A percentile compares a stretch with the other conserved stretches of the same genome.
Evolutionary conservation across 2,888 invertebrate species (phyloP).

Genomic region (Agrochola litura): DNA sequence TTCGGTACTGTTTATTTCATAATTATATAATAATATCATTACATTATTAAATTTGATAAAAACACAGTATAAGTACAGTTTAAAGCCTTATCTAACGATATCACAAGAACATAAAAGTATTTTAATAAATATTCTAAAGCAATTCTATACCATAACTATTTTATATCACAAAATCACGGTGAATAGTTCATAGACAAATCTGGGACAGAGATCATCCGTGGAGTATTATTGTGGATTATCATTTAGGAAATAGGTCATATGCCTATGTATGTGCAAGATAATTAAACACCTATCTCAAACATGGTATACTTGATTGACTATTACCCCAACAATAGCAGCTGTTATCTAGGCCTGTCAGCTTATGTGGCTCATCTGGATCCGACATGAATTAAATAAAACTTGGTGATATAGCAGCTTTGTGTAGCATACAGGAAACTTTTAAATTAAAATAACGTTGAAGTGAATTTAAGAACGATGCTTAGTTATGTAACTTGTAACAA

Average conservation of each 20-base stretch:
- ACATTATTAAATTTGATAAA: background rate
- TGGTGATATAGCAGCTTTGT: background rate
- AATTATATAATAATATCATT: background rate
- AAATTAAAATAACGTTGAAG: background rate
- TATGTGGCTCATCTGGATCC: background rate
- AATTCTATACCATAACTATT: background rate
- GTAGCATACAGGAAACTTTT: background rate
- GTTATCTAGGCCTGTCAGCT: background rate
- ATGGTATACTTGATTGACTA: background rate
- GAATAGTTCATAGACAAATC: background rate
- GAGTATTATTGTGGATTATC: background rate
- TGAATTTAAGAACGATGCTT: background rate
- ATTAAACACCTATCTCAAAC: background rate
- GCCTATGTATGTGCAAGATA: background rate
- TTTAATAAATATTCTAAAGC: constrained; percentile 2
- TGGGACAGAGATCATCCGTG: background rate
- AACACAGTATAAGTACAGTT: background rate
- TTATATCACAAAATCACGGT: background rate
- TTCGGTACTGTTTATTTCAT: background rate
- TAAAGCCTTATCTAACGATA: too few relatives aligned
- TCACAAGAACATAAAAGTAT: background rate
- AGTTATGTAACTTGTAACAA: too few relatives aligned
- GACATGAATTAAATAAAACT: background rate
- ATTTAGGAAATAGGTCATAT: background rate
- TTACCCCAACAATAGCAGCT: background rate